Conservation (phyloP, 2,888 invertebrate species). For the Tachina grossa region DNA sequence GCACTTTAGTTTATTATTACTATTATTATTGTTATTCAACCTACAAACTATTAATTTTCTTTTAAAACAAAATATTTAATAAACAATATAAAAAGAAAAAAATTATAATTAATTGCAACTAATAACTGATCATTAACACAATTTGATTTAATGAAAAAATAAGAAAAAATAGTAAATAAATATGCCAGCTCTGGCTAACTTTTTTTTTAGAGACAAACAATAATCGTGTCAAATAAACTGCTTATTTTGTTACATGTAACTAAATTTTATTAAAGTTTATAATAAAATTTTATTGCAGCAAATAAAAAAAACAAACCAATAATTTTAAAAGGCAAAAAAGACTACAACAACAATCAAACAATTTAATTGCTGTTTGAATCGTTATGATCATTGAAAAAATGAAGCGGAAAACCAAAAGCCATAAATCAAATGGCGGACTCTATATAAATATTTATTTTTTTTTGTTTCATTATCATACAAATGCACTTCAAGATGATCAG, state of each 20-base stretch:
- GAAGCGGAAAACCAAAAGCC: background rate
- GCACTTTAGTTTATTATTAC: no score
- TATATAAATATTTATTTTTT: conserved; percentile 3
- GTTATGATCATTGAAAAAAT: conserved; percentile 4
- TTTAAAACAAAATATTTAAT: background rate
- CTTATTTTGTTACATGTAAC: background rate
- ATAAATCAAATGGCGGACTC: conserved; percentile 30
- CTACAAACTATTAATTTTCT: background rate
- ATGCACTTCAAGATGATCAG: background rate
- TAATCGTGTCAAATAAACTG: background rate
- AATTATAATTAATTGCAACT: conserved; percentile 7
- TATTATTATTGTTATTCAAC: background rate
- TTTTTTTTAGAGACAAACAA: conserved; percentile 9
- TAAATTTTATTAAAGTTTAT: background rate
- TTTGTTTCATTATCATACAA: conserved; percentile 7
- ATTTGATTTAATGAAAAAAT: background rate
- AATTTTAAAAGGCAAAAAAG: conserved; percentile 10
- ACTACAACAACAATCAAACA: background rate
- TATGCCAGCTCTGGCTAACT: conserved; percentile 2
- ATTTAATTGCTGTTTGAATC: conserved; percentile 29
- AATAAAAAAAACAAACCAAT: background rate
- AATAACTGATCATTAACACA: conserved; percentile 27
- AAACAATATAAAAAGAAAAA: conserved; percentile 8
- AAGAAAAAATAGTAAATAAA: background rate
- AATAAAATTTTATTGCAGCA: background rate